Conservation (phyloP, 2,113 vertebrate species). For the Anser brachyrhynchus region DNA sequence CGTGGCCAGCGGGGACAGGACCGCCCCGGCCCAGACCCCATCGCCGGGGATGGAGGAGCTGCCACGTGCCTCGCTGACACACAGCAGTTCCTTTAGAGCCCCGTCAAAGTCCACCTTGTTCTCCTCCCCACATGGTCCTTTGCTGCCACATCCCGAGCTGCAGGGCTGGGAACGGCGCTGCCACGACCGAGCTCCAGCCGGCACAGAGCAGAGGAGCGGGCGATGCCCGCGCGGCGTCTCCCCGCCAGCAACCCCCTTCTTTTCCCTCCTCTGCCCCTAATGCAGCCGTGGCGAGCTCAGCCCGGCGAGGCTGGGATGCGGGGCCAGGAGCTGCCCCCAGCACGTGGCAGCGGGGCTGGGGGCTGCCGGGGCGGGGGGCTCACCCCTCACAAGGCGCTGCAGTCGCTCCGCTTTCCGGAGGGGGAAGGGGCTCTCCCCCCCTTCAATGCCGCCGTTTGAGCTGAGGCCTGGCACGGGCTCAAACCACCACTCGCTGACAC, state of each 20-base stretch:
- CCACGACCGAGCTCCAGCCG: background rate
- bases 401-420: slow-evolving; percentile 9
- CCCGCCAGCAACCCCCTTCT: rapidly evolving
- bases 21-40: background rate
- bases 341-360: background rate
- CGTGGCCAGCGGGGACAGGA: rapidly evolving
- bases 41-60: background rate
- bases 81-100: background rate
- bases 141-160: background rate
- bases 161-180: background rate
- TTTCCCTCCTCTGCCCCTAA: background rate
- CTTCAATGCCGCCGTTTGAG: slow-evolving; percentile 60
- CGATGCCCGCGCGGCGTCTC: background rate
- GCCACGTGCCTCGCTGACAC: background rate
- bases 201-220: rapidly evolving
- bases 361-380: background rate
- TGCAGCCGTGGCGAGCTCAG: background rate
- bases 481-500: slow-evolving; percentile 59
- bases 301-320: background rate
- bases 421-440: slow-evolving; percentile 51
- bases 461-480: slow-evolving; percentile 63
- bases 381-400: background rate
- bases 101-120: background rate
- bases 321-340: background rate
- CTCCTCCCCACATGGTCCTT: background rate